Conservation (phyloP, 2,888 invertebrate species). For the Ryuthela nishihirai region DNA sequence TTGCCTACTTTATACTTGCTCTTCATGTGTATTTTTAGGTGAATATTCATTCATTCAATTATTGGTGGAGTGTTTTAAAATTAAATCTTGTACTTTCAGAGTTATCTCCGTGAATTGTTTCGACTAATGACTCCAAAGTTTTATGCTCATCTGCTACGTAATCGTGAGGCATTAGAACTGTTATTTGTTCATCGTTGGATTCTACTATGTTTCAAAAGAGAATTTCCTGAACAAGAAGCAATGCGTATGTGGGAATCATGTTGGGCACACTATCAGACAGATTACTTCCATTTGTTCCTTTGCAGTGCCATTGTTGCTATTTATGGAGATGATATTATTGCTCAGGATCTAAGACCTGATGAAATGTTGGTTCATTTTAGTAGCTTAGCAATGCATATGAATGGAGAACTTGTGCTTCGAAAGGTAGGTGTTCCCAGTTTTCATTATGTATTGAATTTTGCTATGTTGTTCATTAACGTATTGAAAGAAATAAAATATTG, state of each 20-base stretch:
- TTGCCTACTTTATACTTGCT: no score
- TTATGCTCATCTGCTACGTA: conserved; percentile 74
- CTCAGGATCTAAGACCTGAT: conserved; percentile 85
- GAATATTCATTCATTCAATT: background rate
- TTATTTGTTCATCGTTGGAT: conserved; percentile 96
- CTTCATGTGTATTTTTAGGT: no score
- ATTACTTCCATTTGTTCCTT: conserved; percentile 92
- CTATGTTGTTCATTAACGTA: no score
- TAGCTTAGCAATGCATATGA: conserved; percentile 96
- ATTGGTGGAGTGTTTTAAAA: background rate
- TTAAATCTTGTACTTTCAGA: conserved; percentile 50
- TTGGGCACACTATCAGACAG: conserved; percentile 94
- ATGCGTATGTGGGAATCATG: conserved; percentile 94
- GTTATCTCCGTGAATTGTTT: conserved; percentile 79
- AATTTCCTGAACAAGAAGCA: conserved; percentile 83
- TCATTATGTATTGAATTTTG: no score
- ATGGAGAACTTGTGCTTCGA: conserved; percentile 79
- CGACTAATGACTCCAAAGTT: conserved; percentile 87
- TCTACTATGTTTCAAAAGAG: conserved; percentile 85
- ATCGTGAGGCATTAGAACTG: conserved; percentile 82
- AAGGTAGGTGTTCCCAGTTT: conserved; percentile 57
- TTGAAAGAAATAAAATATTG: no score
- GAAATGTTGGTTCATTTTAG: conserved; percentile 94
- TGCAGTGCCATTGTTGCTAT: conserved; percentile 89
- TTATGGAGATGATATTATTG: conserved; percentile 78